These are phyloP conservation scores for Drosophila repletoides DNA, from an alignment of 1,140 invertebrate genomes.

Conservation along the genomic window DNA sequence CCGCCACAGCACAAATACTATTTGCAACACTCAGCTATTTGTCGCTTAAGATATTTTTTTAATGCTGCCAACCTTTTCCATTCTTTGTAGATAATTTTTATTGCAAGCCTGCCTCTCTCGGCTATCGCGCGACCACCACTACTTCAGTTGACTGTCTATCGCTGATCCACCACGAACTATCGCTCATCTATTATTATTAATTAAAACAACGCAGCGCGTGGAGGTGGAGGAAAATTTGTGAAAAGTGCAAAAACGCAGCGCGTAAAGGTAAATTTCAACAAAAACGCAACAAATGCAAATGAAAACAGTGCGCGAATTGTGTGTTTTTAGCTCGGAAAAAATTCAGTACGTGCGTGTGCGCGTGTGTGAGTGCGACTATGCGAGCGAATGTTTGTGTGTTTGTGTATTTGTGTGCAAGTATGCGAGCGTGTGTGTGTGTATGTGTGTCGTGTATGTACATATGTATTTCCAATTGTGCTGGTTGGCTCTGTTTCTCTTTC, in stretches of 20 bases:
- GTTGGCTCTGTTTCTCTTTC: slow-evolving; percentile 45
- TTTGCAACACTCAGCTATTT: slow-evolving; percentile 10
- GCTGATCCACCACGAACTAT: slow-evolving; percentile 36
- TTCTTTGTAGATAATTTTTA: neutral
- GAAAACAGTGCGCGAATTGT: slow-evolving; percentile 37
- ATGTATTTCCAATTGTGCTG: slow-evolving; percentile 68
- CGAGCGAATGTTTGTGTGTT: slow-evolving; percentile 11
- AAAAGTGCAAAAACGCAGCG: slow-evolving; percentile 44
- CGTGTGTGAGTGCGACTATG: slow-evolving; percentile 15
- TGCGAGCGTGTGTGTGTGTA: slow-evolving; percentile 28
- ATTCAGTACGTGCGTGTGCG: slow-evolving; percentile 33
- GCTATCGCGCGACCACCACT: slow-evolving; percentile 11
- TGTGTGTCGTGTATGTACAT: slow-evolving; percentile 43
- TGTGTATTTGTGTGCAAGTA: slow-evolving; percentile 32
- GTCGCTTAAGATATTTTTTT: neutral
- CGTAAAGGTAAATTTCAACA: slow-evolving; percentile 54
- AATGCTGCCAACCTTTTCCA: neutral
- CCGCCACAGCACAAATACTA: neutral
- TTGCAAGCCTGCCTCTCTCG: neutral
- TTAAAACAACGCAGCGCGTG: slow-evolving; percentile 50
- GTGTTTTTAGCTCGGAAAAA: slow-evolving; percentile 26
- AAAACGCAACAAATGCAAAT: slow-evolving; percentile 52
- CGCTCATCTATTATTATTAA: slow-evolving; percentile 49
- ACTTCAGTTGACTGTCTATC: slow-evolving; percentile 17
- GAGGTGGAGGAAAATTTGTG: slow-evolving; percentile 44